A percentile compares a stretch with the other conserved stretches of the same genome.
Evolutionary conservation across 1,140 invertebrate genomes (phyloP).

Genomic region (Lucilia sericata): DNA sequence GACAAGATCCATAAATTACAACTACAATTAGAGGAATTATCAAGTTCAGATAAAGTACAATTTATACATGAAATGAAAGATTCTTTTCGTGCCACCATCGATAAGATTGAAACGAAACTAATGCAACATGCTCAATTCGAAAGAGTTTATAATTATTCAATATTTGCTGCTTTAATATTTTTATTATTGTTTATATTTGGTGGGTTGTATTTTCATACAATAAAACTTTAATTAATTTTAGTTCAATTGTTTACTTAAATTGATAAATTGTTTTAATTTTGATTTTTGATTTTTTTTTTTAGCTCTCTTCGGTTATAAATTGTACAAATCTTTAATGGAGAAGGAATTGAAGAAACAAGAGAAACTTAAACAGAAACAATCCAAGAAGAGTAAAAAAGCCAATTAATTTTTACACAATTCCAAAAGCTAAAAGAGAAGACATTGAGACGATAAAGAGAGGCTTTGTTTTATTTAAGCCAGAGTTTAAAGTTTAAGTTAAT

Average conservation of each 20-base stretch:
- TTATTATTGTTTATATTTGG: slow-evolving; percentile 60
- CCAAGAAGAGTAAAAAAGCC: slow-evolving; percentile 64
- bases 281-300: slow-evolving; percentile 68
- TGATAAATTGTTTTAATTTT: neutral
- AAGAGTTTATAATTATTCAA: slow-evolving; percentile 58
- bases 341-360: slow-evolving; percentile 79
- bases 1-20: slow-evolving; percentile 56
- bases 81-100: slow-evolving; percentile 57
- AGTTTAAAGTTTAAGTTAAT: slow-evolving; percentile 25
- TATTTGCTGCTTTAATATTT: slow-evolving; percentile 58
- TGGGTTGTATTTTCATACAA: slow-evolving; percentile 46
- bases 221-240: neutral
- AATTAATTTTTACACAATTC: slow-evolving; percentile 51
- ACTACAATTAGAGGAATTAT: slow-evolving; percentile 55
- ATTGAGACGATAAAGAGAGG: neutral
- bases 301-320: slow-evolving; percentile 87
- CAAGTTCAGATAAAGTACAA: slow-evolving; percentile 52
- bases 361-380: slow-evolving; percentile 69
- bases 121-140: slow-evolving; percentile 58
- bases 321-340: slow-evolving; percentile 81
- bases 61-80: slow-evolving; percentile 60
- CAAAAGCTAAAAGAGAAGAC: slow-evolving; percentile 4
- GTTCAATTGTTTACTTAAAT: neutral
- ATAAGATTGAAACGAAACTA: slow-evolving; percentile 55
- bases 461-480: slow-evolving; percentile 29